Conservation (phyloP, 92 coral and sea anemone species). For the Porites lobata region DNA sequence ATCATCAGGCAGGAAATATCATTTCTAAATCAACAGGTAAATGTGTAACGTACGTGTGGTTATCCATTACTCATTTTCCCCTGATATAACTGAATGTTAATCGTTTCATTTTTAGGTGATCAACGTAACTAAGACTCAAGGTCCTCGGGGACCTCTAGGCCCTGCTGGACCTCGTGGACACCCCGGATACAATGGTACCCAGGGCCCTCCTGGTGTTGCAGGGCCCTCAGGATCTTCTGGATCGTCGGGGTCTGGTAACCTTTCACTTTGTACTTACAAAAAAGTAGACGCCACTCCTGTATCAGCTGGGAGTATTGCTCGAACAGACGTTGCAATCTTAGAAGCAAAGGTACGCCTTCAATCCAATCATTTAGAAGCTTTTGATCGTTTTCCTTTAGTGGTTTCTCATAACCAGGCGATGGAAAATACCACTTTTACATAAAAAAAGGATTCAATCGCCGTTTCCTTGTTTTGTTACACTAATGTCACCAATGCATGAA, state of each 20-base stretch:
- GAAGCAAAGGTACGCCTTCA: conserved; percentile 9
- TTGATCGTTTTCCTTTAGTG: too few relatives aligned
- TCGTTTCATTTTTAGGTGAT: neutral
- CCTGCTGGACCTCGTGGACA: neutral
- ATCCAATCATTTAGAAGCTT: too few relatives aligned
- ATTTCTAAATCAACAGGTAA: neutral
- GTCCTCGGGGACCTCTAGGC: neutral
- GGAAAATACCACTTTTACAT: too few relatives aligned
- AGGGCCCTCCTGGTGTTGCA: conserved; percentile 8
- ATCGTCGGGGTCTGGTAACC: neutral
- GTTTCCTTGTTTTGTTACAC: too few relatives aligned
- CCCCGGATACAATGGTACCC: conserved; percentile 11
- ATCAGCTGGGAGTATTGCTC: neutral
- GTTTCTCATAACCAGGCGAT: too few relatives aligned
- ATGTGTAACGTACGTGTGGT: neutral
- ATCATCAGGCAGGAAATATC: neutral
- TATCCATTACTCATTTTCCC: neutral
- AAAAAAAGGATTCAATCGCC: too few relatives aligned
- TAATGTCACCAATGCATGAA: too few relatives aligned
- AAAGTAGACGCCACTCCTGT: neutral
- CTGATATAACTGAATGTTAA: neutral
- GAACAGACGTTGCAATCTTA: neutral
- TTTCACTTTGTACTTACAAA: conserved; percentile 3
- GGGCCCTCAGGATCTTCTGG: neutral
- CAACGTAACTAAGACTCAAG: neutral